Evolutionary conservation across 2,113 vertebrate species (phyloP).

Genomic region (Cichladusa arquata): DNA sequence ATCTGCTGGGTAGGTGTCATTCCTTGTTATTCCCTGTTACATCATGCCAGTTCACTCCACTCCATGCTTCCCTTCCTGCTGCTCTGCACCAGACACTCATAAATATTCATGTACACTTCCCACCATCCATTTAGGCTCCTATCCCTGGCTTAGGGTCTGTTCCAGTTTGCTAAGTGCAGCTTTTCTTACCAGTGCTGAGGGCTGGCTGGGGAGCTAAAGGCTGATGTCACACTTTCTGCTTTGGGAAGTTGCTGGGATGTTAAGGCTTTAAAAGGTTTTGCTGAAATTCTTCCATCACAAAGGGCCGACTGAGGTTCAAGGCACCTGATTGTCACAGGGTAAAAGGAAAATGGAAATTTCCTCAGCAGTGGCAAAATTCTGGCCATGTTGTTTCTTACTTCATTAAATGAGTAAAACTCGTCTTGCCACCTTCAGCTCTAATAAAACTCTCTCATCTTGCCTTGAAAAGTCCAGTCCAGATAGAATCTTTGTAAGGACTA

Average conservation of each 20-base stretch:
- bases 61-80: conserved; percentile 45
- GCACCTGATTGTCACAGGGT: background rate
- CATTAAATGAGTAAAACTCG: background rate
- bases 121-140: conserved; percentile 15
- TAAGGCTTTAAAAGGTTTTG: background rate
- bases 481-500: background rate
- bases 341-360: background rate
- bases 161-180: background rate
- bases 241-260: background rate
- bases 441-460: background rate
- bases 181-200: conserved; percentile 3
- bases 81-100: conserved; percentile 64
- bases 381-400: background rate
- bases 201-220: conserved; percentile 6
- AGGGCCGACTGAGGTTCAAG: background rate
- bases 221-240: conserved; percentile 7
- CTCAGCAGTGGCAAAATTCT: background rate
- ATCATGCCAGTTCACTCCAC: background rate
- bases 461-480: background rate
- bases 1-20: conserved; percentile 28
- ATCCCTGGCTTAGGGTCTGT: conserved; percentile 9
- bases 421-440: background rate
- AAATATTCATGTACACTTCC: conserved; percentile 51
- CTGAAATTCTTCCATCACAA: background rate
- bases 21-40: conserved; percentile 21